Percentiles rank a stretch among this genome's conserved stretches.
These are phyloP conservation scores for Asobara japonica DNA, from an alignment of 1,140 invertebrate species.

Conservation along the genomic window DNA sequence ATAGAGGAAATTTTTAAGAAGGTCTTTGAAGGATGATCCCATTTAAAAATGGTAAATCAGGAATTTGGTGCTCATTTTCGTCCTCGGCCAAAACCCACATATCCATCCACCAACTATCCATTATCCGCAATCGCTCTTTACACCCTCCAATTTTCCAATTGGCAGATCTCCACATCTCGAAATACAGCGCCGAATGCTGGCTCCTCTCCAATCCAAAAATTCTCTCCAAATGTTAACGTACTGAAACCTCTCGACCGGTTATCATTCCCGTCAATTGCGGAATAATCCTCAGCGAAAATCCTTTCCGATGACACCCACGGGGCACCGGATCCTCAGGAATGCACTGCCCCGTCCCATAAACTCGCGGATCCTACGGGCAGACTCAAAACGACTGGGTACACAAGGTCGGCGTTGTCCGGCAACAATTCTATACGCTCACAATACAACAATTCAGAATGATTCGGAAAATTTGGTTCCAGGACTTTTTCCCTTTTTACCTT, in stretches of 20 bases:
- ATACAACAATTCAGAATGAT: too few species aligned
- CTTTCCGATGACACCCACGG: not conserved
- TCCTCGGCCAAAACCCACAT: too few species aligned
- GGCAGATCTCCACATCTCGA: not conserved
- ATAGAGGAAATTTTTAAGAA: too few species aligned
- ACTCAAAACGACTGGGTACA: not conserved
- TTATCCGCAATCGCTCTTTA: not conserved
- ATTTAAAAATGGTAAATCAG: too few species aligned
- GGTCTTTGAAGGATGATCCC: too few species aligned
- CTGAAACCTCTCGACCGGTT: not conserved
- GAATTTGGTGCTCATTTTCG: too few species aligned
- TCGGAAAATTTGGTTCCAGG: too few species aligned
- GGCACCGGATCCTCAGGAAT: not conserved
- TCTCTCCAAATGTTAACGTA: too few species aligned
- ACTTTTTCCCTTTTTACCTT: too few species aligned
- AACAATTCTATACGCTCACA: not conserved
- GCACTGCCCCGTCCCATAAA: not conserved
- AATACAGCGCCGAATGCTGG: not conserved
- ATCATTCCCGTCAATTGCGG: not conserved
- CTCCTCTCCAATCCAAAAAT: not conserved
- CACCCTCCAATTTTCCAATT: not conserved
- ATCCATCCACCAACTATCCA: too few species aligned
- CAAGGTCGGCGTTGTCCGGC: not conserved
- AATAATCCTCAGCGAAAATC: conserved; percentile 1
- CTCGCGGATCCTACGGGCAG: not conserved